phyloP scores from a whole-genome alignment of 2,888 invertebrate species.

The Euzetes globulus region DNA sequence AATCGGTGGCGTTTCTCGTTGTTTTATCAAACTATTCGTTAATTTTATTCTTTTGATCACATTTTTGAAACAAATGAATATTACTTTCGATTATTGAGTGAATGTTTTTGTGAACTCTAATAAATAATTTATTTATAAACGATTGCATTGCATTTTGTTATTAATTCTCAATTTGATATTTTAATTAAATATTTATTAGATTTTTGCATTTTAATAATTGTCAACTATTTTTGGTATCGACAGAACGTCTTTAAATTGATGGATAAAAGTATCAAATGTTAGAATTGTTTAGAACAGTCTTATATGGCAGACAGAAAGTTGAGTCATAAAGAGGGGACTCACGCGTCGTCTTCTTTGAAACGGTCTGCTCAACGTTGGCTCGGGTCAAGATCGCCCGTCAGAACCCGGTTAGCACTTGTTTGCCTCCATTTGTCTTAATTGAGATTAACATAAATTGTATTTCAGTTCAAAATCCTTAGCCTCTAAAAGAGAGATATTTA shows the following conservation, averaged over 20 bases:
- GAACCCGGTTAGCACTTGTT: constrained; percentile 3
- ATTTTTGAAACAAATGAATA: no score
- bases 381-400: constrained; percentile 18
- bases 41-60: no score
- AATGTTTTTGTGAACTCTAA: no score
- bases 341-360: constrained; percentile 24
- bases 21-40: no score
- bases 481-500: background rate
- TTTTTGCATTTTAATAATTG: background rate
- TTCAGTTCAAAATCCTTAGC: constrained; percentile 11
- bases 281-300: constrained; percentile 21
- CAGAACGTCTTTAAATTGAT: background rate
- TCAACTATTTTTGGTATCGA: background rate
- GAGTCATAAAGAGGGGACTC: constrained; percentile 29
- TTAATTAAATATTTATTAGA: background rate
- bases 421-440: background rate
- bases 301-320: constrained; percentile 34
- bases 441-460: background rate
- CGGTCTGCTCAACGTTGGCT: constrained; percentile 25
- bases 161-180: background rate
- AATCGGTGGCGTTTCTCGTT: no score
- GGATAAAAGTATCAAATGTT: constrained; percentile 21
- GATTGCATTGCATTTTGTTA: no score
- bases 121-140: no score
- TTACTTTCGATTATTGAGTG: no score